Evolutionary conservation across 2,113 vertebrate species (phyloP).

Genomic region (Semnornis frantzii): DNA sequence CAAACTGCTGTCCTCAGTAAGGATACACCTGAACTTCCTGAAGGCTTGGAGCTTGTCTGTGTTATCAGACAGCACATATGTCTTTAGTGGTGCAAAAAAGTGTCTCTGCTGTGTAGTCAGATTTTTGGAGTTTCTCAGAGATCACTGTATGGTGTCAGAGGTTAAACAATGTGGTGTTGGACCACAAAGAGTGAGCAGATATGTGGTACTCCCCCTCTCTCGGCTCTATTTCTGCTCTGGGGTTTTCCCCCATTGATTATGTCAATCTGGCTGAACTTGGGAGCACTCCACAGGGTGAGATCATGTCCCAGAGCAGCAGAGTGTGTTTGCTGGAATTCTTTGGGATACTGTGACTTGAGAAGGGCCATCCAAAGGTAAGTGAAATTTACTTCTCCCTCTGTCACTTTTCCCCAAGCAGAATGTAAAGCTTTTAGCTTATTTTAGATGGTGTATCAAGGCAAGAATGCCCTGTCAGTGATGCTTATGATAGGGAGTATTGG

Average conservation of each 20-base stretch:
- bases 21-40: background rate
- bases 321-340: background rate
- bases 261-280: background rate
- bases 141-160: background rate
- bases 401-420: background rate
- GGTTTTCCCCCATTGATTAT: background rate
- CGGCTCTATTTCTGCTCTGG: background rate
- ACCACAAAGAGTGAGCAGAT: background rate
- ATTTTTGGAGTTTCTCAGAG: background rate
- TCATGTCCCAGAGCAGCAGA: background rate
- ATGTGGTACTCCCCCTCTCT: background rate
- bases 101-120: background rate
- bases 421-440: background rate
- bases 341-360: background rate
- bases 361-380: constrained; percentile 12
- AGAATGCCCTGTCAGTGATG: background rate
- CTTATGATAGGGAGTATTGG: background rate
- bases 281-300: background rate
- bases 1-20: background rate
- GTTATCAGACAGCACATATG: background rate
- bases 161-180: background rate
- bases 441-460: background rate
- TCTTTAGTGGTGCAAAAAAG: background rate
- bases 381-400: background rate
- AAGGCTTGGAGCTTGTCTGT: background rate